Evolutionary conservation across 2,113 vertebrate genomes (phyloP), one percentile per base, ranked within the genome.

Genomic region (Amazona vittata): DNA sequence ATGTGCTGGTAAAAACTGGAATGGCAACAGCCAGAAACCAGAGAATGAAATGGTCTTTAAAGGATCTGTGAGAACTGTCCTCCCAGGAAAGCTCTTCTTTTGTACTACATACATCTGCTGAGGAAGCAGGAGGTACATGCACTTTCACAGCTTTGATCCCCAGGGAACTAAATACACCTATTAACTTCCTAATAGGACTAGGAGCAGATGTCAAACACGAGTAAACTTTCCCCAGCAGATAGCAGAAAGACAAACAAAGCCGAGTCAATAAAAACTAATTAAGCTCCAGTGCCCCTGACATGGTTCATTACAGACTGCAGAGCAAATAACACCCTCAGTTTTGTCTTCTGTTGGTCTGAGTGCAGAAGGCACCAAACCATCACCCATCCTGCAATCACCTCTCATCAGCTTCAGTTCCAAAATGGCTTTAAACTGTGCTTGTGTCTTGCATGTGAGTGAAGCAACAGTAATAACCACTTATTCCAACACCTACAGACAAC

Each of bases 201-300:
- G 74, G 41, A 91, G 69, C 94, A 95, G 86, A 94, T 95, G 92
- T 91, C 76, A 89, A 85, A 94, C 86, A 84, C 46, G 70, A 92
- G 77, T 73, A 95, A 92, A 87, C 77, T 71, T 85, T 57, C 86
- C 89, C 28, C 5, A 82, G 28, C 69, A 92, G 65, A 92, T 2
- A 95, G 80, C 44, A 87, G 73, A 91, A 92, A 89, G 80, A 53
- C 83, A 93, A 93, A 95, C 90, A 96, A 71, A 92, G 69, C 80
- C 79, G 60, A 83, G 81, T 84, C 92, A 96, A 87, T 91, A 79
- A 83, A 90, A 92, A 75, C 83, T 68, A 83, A 89, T 84, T 59
- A 86, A 83, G 49, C 71, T 84, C 44, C 68, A 92, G 86, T 26
- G 31, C 20, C 64, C 55, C 55, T 39, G 76, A 68, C 43, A 44